Evolutionary conservation across 2,113 vertebrate species (phyloP), one percentile per base, ranked within the genome.

Genomic region (Chinchilla lanigera): DNA sequence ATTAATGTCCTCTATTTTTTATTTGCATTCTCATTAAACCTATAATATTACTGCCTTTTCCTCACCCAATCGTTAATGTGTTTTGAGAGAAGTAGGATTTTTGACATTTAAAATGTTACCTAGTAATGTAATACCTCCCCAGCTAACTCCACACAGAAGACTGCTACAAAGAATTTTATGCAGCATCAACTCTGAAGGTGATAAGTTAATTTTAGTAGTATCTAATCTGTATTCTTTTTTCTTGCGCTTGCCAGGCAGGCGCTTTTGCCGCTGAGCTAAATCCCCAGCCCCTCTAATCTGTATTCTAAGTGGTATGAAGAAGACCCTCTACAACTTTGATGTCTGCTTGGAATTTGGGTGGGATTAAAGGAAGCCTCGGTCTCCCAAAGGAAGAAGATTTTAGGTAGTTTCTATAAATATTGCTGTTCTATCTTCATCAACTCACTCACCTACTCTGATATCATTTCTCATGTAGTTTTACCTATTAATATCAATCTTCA

Each of bases 1-100:
- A 85, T 65, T 71, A 90, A 20, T n/a, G 90, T 47, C 30, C 71
- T 80, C 54, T 82, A 16, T n/a, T 89, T 89, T 56, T 83, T 2
- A n/a, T 83, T 81, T 78, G 44, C 1, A 81, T 60, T 82, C 44
- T 82, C 5, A 77, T 91, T 33, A 52, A 2, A 82, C 87, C 50
- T 80, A 82, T 26, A 10, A 11, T 86, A 54, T 60, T 14, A 88
- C 33, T 69, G 33, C 16, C 38, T 90, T 30, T 50, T 52, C 93
- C 52, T 90, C 20, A 86, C 44, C 16, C 17, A 73, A 77, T 80
- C 30, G 26, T 82, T 86, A 90, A 38, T 73, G 33, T 73, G 4
- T 83, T 96, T 93, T 86, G 35, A 93, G 33, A 93, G 69, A 56
- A 84, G 67, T 89, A 35, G 44, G 7, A 78, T 17, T 50, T 50